These are phyloP conservation scores for Falco novaeseelandiae DNA, from an alignment of 2,797 vertebrate genomes.

Conservation along the genomic window DNA sequence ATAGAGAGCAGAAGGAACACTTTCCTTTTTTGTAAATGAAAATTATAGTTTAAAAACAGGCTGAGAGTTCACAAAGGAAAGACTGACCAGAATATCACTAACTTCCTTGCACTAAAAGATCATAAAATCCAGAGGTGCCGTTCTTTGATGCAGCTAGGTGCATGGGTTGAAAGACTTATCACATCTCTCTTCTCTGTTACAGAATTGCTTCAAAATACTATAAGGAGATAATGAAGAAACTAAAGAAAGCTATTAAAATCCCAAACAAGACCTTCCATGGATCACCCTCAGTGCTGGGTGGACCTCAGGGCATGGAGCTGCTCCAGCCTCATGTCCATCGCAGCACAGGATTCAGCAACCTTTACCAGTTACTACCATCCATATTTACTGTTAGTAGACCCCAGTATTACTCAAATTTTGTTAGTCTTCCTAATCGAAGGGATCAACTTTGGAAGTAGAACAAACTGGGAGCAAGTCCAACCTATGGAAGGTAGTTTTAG, in stretches of 20 bases:
- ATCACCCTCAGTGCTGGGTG: not conserved
- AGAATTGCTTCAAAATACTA: not conserved
- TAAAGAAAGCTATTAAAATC: not conserved
- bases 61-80: not conserved
- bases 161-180: not conserved
- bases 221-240: not conserved
- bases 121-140: not conserved
- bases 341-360: fast-evolving
- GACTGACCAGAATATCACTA: not conserved
- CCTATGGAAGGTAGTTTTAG: not conserved
- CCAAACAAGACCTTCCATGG: not conserved
- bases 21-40: fast-evolving
- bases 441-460: not conserved
- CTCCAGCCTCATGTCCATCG: not conserved
- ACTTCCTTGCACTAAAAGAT: not conserved
- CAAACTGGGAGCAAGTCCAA: not conserved
- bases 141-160: not conserved
- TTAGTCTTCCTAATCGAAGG: not conserved
- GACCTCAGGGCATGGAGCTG: not conserved
- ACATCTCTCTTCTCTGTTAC: not conserved
- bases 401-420: not conserved
- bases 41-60: not conserved
- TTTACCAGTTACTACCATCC: not conserved
- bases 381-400: not conserved
- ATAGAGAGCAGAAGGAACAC: not conserved